Evolutionary conservation across 2,797 vertebrate genomes (phyloP).

Genomic region (Tapera naevia): DNA sequence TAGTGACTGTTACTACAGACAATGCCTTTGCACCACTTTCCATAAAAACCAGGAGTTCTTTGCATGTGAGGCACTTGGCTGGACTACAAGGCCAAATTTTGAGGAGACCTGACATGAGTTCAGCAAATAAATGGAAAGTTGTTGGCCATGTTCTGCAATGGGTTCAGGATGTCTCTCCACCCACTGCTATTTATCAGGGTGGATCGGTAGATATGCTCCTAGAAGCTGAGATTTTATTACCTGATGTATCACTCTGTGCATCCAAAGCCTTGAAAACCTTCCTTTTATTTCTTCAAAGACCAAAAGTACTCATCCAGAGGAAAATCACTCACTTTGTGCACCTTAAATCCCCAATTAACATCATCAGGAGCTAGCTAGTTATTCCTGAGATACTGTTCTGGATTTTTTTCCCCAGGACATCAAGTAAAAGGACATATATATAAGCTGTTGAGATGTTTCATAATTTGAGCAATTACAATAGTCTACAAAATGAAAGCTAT

Average conservation of each 20-base stretch:
- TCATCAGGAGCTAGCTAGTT: not conserved
- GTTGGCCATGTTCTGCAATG: fast-evolving
- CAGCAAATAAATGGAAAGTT: not conserved
- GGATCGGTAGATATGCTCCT: not conserved
- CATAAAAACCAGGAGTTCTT: not conserved
- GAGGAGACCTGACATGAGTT: not conserved
- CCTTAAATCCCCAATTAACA: not conserved
- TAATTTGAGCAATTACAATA: not conserved
- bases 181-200: not conserved
- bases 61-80: not conserved
- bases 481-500: not conserved
- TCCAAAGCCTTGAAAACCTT: not conserved
- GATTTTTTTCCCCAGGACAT: not conserved
- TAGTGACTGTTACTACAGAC: not conserved
- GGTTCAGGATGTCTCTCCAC: not conserved
- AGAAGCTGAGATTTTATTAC: not conserved
- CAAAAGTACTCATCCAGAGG: not conserved
- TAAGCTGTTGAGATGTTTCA: not conserved
- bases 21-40: not conserved
- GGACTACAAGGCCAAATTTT: not conserved
- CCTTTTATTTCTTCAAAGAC: not conserved
- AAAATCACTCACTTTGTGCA: not conserved
- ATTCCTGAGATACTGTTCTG: not conserved
- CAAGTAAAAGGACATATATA: not conserved
- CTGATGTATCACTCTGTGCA: not conserved